Evolutionary conservation across 2,113 vertebrate genomes (phyloP).

Genomic region (Coracopsis vasa): DNA sequence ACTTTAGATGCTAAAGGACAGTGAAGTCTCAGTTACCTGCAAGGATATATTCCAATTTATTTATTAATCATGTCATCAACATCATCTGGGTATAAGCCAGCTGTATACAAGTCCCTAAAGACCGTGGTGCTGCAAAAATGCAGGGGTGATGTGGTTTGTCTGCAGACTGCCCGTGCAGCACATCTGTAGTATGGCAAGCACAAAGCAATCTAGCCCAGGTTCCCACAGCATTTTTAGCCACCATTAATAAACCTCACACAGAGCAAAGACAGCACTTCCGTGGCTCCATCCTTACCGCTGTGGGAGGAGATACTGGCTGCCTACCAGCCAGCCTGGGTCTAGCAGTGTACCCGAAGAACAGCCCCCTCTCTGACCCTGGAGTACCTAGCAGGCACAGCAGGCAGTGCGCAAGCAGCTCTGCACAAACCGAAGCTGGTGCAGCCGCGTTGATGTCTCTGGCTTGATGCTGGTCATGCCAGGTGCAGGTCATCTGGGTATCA

Average conservation of each 20-base stretch:
- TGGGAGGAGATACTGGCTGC: not conserved
- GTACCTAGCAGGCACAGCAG: accelerated
- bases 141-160: not conserved
- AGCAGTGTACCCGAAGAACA: accelerated
- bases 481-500: not conserved
- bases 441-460: accelerated
- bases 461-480: not conserved
- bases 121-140: not conserved
- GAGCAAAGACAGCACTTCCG: not conserved
- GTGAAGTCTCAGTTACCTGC: not conserved
- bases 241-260: not conserved
- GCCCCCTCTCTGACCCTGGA: not conserved
- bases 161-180: accelerated
- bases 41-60: not conserved
- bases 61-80: not conserved
- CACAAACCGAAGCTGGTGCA: accelerated
- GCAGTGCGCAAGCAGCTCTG: accelerated
- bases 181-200: not conserved
- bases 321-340: not conserved
- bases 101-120: not conserved
- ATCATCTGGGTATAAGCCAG: not conserved
- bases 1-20: not conserved
- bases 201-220: accelerated
- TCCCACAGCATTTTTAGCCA: accelerated
- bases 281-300: accelerated